A percentile compares a stretch with the other conserved stretches of the same genome.
phyloP scores from a whole-genome alignment of 2,888 invertebrate species.

The Hemicrepidius hirtus region DNA sequence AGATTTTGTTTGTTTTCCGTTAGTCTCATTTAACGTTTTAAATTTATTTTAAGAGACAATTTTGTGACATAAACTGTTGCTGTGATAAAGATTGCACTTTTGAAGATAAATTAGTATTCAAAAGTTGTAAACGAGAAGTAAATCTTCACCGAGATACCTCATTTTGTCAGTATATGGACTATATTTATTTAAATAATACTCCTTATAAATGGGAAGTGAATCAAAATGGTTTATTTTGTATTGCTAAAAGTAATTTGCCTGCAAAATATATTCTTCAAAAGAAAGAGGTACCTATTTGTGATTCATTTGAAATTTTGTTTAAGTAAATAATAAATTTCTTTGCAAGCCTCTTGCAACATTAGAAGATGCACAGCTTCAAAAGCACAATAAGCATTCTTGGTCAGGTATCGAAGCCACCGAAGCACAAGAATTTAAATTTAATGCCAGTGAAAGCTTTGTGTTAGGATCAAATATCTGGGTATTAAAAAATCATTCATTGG shows the following conservation, averaged over 20 bases:
- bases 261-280: constrained; percentile 65
- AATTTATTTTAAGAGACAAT: constrained; percentile 72
- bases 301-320: neutral
- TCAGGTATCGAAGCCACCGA: constrained; percentile 46
- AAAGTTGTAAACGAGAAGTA: constrained; percentile 74
- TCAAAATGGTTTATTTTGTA: constrained; percentile 76
- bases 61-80: constrained; percentile 90
- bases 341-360: constrained; percentile 44
- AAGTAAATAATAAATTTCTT: neutral
- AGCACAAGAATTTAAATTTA: constrained; percentile 32
- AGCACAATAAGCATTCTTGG: constrained; percentile 50
- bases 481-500: constrained; percentile 54
- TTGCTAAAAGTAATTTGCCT: constrained; percentile 76
- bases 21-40: no score
- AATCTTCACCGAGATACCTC: constrained; percentile 68
- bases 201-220: constrained; percentile 67
- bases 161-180: constrained; percentile 75
- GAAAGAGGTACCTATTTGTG: constrained; percentile 53
- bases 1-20: no score
- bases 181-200: constrained; percentile 75
- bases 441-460: constrained; percentile 40
- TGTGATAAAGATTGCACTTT: constrained; percentile 85
- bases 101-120: constrained; percentile 77
- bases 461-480: constrained; percentile 60
- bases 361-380: constrained; percentile 47